Conservation (phyloP, 1,140 invertebrate genomes). For the Eumaeus atala region DNA sequence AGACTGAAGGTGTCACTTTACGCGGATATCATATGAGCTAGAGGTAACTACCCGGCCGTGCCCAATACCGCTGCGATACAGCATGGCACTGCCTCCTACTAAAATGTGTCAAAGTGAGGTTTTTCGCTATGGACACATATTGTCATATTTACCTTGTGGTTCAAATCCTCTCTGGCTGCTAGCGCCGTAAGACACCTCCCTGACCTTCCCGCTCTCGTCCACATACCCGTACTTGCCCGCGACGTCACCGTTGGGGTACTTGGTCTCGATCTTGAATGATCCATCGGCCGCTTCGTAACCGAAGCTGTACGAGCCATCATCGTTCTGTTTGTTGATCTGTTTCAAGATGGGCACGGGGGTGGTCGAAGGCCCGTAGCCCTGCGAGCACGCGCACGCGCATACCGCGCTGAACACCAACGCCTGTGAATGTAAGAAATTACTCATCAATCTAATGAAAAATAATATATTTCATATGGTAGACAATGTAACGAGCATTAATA, state of each 20-base stretch:
- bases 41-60: too few relatives aligned
- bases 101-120: too few relatives aligned
- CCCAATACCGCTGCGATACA: too few relatives aligned
- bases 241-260: constrained; percentile 86
- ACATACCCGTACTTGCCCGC: constrained; percentile 89
- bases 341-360: constrained; percentile 82
- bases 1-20: too few relatives aligned
- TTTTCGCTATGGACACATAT: too few relatives aligned
- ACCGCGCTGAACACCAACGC: constrained; percentile 38
- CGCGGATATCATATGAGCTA: too few relatives aligned
- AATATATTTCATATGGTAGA: background rate
- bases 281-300: constrained; percentile 93
- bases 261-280: constrained; percentile 94
- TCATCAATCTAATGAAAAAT: background rate
- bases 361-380: constrained; percentile 57
- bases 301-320: constrained; percentile 90
- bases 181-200: constrained; percentile 87
- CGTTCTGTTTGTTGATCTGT: constrained; percentile 85
- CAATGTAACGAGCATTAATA: too few relatives aligned
- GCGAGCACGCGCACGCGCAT: constrained; percentile 33
- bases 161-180: constrained; percentile 83
- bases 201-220: constrained; percentile 82
- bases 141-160: constrained; percentile 71
- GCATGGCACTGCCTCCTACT: too few relatives aligned
- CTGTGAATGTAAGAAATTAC: constrained; percentile 30